phyloP scores from a whole-genome alignment of 2,888 invertebrate species.

The Tethea ocularis region DNA sequence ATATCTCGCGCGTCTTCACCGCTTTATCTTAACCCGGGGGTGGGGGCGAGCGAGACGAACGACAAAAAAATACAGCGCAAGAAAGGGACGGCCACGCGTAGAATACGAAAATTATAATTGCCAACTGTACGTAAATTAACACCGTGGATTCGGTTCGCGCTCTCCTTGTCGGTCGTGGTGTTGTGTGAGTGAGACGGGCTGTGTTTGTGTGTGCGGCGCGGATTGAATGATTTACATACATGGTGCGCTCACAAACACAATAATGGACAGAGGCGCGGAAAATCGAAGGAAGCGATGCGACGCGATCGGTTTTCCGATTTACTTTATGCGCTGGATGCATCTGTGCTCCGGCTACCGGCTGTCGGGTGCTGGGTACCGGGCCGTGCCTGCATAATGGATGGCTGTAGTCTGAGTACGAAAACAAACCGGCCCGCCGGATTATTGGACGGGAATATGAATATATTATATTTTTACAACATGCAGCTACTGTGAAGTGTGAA shows the following conservation, averaged over 20 bases:
- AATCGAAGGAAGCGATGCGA: conserved; percentile 72
- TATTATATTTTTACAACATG: conserved; percentile 23
- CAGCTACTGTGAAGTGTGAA: background rate
- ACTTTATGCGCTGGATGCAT: conserved; percentile 47
- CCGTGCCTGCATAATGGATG: conserved; percentile 64
- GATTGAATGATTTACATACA: conserved; percentile 73
- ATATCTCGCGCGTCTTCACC: conserved; percentile 79
- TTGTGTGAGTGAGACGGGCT: conserved; percentile 42
- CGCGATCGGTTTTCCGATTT: conserved; percentile 69
- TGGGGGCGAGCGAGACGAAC: conserved; percentile 63
- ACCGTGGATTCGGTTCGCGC: conserved; percentile 70
- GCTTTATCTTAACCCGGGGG: conserved; percentile 72
- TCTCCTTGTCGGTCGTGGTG: conserved; percentile 40
- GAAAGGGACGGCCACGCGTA: conserved; percentile 66
- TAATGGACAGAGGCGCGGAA: conserved; percentile 72
- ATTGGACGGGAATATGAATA: conserved; percentile 42
- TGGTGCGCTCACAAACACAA: conserved; percentile 75
- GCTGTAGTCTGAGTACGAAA: conserved; percentile 28
- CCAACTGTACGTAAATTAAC: conserved; percentile 83
- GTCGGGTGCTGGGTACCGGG: background rate
- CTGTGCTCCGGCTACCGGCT: conserved; percentile 2
- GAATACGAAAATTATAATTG: conserved; percentile 82
- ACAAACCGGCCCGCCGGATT: conserved; percentile 38
- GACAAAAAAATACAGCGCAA: conserved; percentile 68
- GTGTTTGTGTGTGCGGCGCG: conserved; percentile 60